A percentile compares a stretch with the other conserved stretches of the same genome.
phyloP scores from a whole-genome alignment of 2,113 vertebrate species.

The Neolamprologus falcicula region DNA sequence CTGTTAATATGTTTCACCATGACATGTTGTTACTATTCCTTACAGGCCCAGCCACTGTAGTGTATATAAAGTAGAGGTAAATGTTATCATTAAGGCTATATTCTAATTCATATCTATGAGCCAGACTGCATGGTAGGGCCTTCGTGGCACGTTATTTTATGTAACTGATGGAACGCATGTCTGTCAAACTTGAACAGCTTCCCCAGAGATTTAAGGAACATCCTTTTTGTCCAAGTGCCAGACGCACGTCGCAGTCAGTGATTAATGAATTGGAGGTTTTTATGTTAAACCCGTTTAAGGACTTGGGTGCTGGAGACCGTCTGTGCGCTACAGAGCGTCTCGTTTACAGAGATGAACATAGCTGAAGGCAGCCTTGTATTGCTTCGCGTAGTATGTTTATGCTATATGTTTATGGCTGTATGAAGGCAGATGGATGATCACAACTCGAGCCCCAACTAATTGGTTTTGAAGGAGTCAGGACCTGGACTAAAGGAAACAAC shows the following conservation, averaged over 20 bases:
- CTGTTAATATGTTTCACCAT: slow-evolving; percentile 67
- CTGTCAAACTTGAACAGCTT: slow-evolving; percentile 56
- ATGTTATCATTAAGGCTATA: slow-evolving; percentile 77
- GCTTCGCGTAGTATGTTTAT: slow-evolving; percentile 35
- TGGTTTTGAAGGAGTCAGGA: slow-evolving; percentile 55
- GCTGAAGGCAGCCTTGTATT: neutral
- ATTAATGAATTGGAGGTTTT: slow-evolving; percentile 47
- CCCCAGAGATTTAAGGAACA: slow-evolving; percentile 53
- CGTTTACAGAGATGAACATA: slow-evolving; percentile 25
- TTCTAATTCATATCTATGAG: slow-evolving; percentile 71
- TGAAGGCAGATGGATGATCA: slow-evolving; percentile 45
- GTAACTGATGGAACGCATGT: slow-evolving; percentile 54
- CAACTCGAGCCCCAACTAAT: slow-evolving; percentile 48
- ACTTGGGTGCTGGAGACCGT: slow-evolving; percentile 11
- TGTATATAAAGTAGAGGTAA: slow-evolving; percentile 75
- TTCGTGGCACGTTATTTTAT: slow-evolving; percentile 55
- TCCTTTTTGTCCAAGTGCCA: slow-evolving; percentile 45
- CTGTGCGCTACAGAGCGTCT: neutral
- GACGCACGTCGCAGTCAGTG: slow-evolving; percentile 39
- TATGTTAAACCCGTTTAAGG: slow-evolving; percentile 53
- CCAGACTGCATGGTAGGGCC: slow-evolving; percentile 59
- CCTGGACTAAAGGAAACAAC: slow-evolving; percentile 42
- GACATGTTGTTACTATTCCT: slow-evolving; percentile 75
- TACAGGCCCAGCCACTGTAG: slow-evolving; percentile 71
- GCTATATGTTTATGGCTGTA: slow-evolving; percentile 61